Evolutionary conservation across 1,140 invertebrate species (phyloP).

Genomic region (Solenopsis invicta): DNA sequence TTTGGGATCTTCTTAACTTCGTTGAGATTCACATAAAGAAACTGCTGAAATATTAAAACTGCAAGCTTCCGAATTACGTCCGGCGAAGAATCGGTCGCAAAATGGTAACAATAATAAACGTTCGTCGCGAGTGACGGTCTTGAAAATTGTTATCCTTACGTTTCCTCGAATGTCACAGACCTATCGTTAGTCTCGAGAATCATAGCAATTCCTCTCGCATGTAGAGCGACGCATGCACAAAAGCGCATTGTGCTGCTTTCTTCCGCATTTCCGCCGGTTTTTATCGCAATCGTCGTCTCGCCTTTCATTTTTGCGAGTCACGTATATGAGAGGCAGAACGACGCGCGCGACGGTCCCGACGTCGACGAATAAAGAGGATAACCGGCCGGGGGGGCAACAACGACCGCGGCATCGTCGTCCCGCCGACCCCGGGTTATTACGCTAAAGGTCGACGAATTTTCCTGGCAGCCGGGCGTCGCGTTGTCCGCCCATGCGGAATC

Average conservation of each 20-base stretch:
- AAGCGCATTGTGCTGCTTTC: slow-evolving; percentile 35
- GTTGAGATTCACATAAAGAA: neutral
- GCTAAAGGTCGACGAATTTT: slow-evolving; percentile 81
- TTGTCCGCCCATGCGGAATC: slow-evolving; percentile 36
- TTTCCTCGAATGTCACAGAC: slow-evolving; percentile 9
- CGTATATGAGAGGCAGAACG: slow-evolving; percentile 48
- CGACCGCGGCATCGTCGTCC: slow-evolving; percentile 66
- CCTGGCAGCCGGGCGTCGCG: slow-evolving; percentile 60
- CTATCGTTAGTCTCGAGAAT: slow-evolving; percentile 21
- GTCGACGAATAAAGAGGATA: slow-evolving; percentile 60
- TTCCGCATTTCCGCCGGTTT: slow-evolving; percentile 36
- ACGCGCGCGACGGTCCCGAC: slow-evolving; percentile 21
- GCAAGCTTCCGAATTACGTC: neutral
- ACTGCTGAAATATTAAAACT: neutral
- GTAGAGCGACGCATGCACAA: slow-evolving; percentile 14
- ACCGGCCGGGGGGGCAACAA: slow-evolving; percentile 59
- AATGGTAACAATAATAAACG: neutral
- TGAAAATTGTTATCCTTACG: neutral
- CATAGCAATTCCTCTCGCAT: slow-evolving; percentile 7
- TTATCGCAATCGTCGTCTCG: slow-evolving; percentile 37
- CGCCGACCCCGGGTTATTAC: slow-evolving; percentile 72
- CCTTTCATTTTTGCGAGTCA: slow-evolving; percentile 61
- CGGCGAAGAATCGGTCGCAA: neutral
- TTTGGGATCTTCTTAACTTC: neutral
- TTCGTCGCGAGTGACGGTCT: neutral